phyloP scores from a whole-genome alignment of 2,113 vertebrate species.

The Pachycephala philippinensis region DNA sequence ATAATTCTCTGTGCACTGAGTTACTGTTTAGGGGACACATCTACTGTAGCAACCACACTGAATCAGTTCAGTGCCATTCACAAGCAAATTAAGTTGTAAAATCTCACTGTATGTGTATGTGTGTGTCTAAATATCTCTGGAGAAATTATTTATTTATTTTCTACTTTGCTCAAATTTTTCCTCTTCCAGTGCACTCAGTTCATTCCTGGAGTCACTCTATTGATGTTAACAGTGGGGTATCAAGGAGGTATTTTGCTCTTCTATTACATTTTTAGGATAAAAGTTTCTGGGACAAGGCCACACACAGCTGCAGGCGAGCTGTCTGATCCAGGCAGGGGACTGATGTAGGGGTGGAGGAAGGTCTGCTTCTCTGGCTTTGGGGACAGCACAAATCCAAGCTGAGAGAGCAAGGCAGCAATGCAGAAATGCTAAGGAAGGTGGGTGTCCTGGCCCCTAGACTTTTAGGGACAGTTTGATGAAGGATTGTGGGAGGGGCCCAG shows the following conservation, averaged over 20 bases:
- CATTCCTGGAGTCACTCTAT: not conserved
- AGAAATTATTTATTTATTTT: slow-evolving; percentile 27
- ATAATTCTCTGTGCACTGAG: not conserved
- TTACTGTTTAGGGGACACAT: slow-evolving; percentile 49
- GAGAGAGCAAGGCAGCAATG: not conserved
- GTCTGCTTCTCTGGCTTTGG: not conserved
- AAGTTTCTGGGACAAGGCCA: not conserved
- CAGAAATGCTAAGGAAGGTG: not conserved
- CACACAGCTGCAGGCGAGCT: not conserved
- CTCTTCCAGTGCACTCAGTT: not conserved
- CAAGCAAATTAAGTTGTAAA: slow-evolving; percentile 35
- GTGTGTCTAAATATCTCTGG: not conserved
- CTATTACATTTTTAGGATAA: not conserved
- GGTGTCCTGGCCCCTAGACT: not conserved
- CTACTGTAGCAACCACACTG: not conserved
- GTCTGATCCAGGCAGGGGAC: not conserved
- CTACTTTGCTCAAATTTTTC: not conserved
- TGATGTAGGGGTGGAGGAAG: not conserved
- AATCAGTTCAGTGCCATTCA: slow-evolving; percentile 43
- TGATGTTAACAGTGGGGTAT: not conserved
- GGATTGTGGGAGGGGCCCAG: not conserved
- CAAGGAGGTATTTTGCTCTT: not conserved
- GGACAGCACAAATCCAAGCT: not conserved
- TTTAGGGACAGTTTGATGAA: not conserved
- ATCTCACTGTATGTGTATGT: not conserved